These are phyloP conservation scores for Teleogryllus occipitalis DNA, from an alignment of 1,140 invertebrate genomes.

Conservation along the genomic window DNA sequence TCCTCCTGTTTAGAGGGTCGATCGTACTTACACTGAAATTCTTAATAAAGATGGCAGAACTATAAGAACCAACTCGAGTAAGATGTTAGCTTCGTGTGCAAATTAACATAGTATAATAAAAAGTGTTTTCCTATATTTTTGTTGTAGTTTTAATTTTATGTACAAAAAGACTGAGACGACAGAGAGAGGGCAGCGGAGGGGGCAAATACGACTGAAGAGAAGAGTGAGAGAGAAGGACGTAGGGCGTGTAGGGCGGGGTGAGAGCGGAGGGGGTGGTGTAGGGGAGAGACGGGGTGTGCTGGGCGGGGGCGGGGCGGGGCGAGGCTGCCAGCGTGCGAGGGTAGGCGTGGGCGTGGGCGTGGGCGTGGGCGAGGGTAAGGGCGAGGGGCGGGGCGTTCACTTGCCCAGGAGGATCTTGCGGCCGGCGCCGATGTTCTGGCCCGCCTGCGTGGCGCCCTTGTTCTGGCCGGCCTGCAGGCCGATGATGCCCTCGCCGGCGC, in stretches of 20 bases:
- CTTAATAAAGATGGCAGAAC: background rate
- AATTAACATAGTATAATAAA: background rate
- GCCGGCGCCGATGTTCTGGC: constrained; percentile 82
- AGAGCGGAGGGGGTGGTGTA: background rate
- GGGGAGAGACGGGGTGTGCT: background rate
- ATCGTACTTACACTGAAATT: background rate
- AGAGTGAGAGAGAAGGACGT: background rate
- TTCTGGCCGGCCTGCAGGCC: constrained; percentile 89
- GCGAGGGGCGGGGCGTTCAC: constrained; percentile 43
- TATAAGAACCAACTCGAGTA: background rate
- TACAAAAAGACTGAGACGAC: constrained; percentile 4
- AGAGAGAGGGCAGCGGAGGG: background rate
- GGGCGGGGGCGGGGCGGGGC: constrained; percentile 9
- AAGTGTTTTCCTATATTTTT: constrained; percentile 9
- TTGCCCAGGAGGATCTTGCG: constrained; percentile 77
- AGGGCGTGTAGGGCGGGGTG: background rate
- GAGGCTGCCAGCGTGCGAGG: background rate
- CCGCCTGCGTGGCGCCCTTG: constrained; percentile 79
- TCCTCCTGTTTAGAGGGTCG: background rate
- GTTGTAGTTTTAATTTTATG: constrained; percentile 8
- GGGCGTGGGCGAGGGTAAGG: constrained; percentile 41
- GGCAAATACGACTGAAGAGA: background rate
- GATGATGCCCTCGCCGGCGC: constrained; percentile 75
- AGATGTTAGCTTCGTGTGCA: background rate
- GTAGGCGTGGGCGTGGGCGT: constrained; percentile 36